Base-by-base conservation (phyloP, 2,797 vertebrate species). In the Malacoraja senta region DNA sequence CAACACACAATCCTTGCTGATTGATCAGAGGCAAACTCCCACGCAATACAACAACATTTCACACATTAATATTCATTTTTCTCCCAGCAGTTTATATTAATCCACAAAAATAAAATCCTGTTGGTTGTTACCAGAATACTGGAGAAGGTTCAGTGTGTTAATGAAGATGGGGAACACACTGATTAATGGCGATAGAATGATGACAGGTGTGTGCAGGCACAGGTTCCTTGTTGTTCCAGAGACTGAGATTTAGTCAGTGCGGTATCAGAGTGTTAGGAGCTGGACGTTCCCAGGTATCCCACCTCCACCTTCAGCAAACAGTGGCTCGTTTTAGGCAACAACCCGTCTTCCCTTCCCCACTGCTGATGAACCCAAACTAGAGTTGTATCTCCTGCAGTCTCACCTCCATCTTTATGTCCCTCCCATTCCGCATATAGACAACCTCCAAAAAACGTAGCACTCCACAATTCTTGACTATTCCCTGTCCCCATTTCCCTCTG, bases 141-240 rank as follows among this genome's bases (percentile, higher is more conserved):
- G 17, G 19, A 88, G 17, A 88, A 35, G 68, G 84, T 88, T 88
- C 84, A 88, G 10, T 10, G 63, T 88, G 84, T 38, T 88, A 88
- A 88, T 88, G 65, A 88, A 88, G 84, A 88, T 88, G 84, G 84
- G 84, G 35, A 88, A 88, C 84, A 68, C 68, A 68, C 65, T 88
- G 63, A 88, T 68, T 68, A 88, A 68, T 68, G 61, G 84, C 61
- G 35, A 88, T 7, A 19, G 1, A 88, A 29, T 68, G 84, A 88
- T 88, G 84, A 88, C 84, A 68, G 63, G 61, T 68, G 61, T 24
- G 17, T 9, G 35, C 84, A 65, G 61, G 61, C 84, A 65, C 65
- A 32, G 10, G 2, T 68, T 65, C 68, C 32, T 35, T 71, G 65
- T 63, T 35, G 63, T 68, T 88, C 44, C 9, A 10, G 84, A 17